phyloP scores from a whole-genome alignment of 2,113 vertebrate genomes.

The Campylorhamphus procurvoides region DNA sequence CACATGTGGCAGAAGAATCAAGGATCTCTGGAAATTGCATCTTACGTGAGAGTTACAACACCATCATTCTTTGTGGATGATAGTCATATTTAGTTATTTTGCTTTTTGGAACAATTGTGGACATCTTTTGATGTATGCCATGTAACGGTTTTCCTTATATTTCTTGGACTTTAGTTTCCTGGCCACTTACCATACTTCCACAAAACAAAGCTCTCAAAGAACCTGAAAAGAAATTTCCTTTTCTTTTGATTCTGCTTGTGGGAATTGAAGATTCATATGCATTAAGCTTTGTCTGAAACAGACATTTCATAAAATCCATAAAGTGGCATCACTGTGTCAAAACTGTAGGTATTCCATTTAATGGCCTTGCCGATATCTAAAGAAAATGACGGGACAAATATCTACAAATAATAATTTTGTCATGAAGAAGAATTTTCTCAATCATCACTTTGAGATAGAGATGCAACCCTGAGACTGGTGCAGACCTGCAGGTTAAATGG shows the following conservation, averaged over 20 bases:
- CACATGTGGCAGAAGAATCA: background rate
- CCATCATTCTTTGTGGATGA: background rate
- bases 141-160: background rate
- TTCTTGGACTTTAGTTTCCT: background rate
- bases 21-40: background rate
- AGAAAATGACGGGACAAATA: background rate
- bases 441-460: background rate
- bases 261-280: background rate
- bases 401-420: background rate
- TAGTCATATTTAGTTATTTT: background rate
- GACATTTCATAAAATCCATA: background rate
- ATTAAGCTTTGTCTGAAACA: background rate
- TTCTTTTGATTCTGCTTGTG: background rate
- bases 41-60: background rate
- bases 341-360: background rate
- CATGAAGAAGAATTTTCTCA: background rate
- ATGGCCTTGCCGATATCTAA: background rate
- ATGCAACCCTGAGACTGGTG: background rate
- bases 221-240: background rate
- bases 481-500: background rate
- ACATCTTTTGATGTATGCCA: background rate
- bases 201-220: background rate
- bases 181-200: background rate
- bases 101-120: background rate
- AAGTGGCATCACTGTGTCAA: background rate